Evolutionary conservation across 2,113 vertebrate genomes (phyloP).

Genomic region (Piprites chloris): DNA sequence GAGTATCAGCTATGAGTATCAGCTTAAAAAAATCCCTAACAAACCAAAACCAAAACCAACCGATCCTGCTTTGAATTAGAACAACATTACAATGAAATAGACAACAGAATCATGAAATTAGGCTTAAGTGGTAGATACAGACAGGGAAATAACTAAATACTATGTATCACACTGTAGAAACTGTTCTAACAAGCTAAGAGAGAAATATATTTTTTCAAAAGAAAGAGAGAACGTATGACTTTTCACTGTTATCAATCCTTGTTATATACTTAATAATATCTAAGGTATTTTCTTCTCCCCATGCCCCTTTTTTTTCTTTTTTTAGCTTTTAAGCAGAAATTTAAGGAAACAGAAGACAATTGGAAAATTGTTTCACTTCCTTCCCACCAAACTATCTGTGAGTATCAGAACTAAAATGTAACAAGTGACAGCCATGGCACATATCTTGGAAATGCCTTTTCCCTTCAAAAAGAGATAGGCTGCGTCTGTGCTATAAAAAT

Average conservation of each 20-base stretch:
- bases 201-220: background rate
- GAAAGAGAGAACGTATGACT: background rate
- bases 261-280: background rate
- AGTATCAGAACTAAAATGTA: background rate
- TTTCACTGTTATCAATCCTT: background rate
- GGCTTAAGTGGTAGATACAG: background rate
- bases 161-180: background rate
- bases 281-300: background rate
- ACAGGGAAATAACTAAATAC: background rate
- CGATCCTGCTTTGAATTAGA: background rate
- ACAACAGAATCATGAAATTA: background rate
- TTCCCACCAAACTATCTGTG: background rate
- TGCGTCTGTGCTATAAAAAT: background rate
- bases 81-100: background rate
- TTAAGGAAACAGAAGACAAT: slow-evolving; percentile 21
- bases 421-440: background rate
- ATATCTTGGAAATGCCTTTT: background rate
- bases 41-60: background rate
- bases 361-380: slow-evolving; percentile 11
- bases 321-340: background rate
- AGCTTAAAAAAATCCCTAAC: background rate
- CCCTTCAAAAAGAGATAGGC: background rate
- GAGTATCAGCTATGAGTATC: background rate
- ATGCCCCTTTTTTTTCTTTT: background rate
- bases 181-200: background rate